Base-by-base conservation (phyloP, 2,797 vertebrate species). In the Sebastes matsubarae region DNA sequence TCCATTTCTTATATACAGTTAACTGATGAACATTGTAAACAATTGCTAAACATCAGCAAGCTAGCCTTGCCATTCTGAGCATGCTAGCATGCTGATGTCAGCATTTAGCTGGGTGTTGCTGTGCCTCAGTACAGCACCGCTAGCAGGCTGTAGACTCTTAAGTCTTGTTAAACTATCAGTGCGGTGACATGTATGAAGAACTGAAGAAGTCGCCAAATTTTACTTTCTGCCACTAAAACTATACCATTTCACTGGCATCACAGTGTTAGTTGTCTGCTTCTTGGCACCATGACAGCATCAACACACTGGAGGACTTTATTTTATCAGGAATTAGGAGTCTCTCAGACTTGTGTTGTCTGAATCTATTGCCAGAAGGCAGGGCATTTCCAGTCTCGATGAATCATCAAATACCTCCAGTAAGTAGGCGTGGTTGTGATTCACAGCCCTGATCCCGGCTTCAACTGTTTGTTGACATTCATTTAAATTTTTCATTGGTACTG, bases 341-440 rank as follows among this genome's bases (percentile, higher is more conserved):
- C 32, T 83, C 71, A 77, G 77, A 76, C 83, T 80, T 80, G 73
- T 87, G 60, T 71, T 88, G 82, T 90, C 81, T 88, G 55, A 88
- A 84, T 88, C 71, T 57, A 36, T 36, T 82, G 87, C 88, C 89
- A 84, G 76, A 85, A 78, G 92, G 91, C 87, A 89, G 60, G 84
- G 82, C 85, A 87, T 89, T 92, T 92, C 89, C 91, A 91, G 90
- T 90, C 88, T 81, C 61, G 65, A 58, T 92, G 92, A 93, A 85
- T 93, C 93, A 94, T 78, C 75, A 79, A 87, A 86, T 89, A 86
- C 80, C 82, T 91, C 85, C 90, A 88, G 91, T 88, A 92, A 93
- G 83, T 83, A 76, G 90, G 88, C 32, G 86, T 80, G 80, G 77
- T 75, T 79, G 73, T 89, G 87, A 88, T 75, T 91, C 86, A 89